phyloP scores from a whole-genome alignment of 1,140 invertebrate species.

The Epicauta chinensis region DNA sequence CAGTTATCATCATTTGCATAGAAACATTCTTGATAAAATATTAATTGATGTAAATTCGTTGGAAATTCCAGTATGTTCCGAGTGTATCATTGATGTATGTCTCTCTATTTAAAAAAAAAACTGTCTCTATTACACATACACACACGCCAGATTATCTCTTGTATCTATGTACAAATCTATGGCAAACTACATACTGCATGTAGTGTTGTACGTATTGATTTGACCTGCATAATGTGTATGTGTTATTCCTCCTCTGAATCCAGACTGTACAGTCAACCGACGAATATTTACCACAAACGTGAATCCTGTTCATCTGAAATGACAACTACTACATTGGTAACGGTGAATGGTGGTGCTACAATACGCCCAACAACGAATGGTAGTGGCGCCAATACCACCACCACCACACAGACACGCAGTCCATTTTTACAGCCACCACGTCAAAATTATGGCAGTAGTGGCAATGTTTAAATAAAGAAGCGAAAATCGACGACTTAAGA shows the following conservation, averaged over 20 bases:
- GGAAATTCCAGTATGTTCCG: not conserved
- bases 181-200: not conserved
- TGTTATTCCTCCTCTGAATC: constrained; percentile 3
- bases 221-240: constrained; percentile 10
- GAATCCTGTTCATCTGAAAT: constrained; percentile 64
- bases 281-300: constrained; percentile 51
- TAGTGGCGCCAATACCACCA: not conserved
- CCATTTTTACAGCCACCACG: constrained; percentile 35
- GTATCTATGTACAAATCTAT: too few species aligned
- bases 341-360: constrained; percentile 33
- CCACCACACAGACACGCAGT: constrained; percentile 19
- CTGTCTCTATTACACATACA: not conserved
- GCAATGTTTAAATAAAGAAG: constrained; percentile 36
- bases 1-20: too few species aligned
- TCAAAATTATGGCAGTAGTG: constrained; percentile 21
- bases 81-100: constrained; percentile 1
- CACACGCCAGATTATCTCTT: too few species aligned
- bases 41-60: too few species aligned
- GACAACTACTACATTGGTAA: constrained; percentile 60
- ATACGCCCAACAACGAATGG: constrained; percentile 17
- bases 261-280: constrained; percentile 59
- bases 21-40: too few species aligned
- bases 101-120: not conserved
- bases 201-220: constrained; percentile 7
- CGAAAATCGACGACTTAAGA: too few species aligned